phyloP scores from a whole-genome alignment of 2,888 invertebrate species.

The Lycia hirtaria region DNA sequence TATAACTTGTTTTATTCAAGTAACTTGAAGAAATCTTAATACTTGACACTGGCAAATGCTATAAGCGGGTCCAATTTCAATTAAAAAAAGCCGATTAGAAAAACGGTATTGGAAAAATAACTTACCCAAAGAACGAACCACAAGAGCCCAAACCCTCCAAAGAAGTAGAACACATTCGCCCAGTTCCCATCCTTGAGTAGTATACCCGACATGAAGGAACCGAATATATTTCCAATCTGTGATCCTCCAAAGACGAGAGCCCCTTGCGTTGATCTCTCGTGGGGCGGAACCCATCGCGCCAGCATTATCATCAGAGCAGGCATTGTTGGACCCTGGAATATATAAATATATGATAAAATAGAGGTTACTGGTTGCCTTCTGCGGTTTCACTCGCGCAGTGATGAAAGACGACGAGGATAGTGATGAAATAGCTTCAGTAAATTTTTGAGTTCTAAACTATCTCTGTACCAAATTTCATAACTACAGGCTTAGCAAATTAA shows the following conservation, averaged over 20 bases:
- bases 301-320: constrained; percentile 87
- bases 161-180: constrained; percentile 86
- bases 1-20: too few relatives aligned
- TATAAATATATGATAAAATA: not conserved
- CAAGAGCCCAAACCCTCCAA: constrained; percentile 82
- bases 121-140: constrained; percentile 84
- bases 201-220: constrained; percentile 82
- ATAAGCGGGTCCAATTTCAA: too few relatives aligned
- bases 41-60: too few relatives aligned
- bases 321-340: constrained; percentile 89
- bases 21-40: too few relatives aligned
- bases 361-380: too few relatives aligned
- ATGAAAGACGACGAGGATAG: too few relatives aligned
- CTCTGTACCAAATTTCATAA: too few relatives aligned
- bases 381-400: too few relatives aligned
- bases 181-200: constrained; percentile 80
- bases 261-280: constrained; percentile 85
- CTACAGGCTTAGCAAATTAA: too few relatives aligned
- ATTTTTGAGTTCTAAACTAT: too few relatives aligned
- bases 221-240: constrained; percentile 84
- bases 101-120: constrained; percentile 2
- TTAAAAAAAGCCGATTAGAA: not conserved
- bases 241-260: constrained; percentile 86
- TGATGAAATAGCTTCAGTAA: too few relatives aligned
- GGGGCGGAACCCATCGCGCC: constrained; percentile 86